Percentiles rank a stretch among this genome's conserved stretches.
phyloP scores from a whole-genome alignment of 2,113 vertebrate species.

The Rhinogobius similis region DNA sequence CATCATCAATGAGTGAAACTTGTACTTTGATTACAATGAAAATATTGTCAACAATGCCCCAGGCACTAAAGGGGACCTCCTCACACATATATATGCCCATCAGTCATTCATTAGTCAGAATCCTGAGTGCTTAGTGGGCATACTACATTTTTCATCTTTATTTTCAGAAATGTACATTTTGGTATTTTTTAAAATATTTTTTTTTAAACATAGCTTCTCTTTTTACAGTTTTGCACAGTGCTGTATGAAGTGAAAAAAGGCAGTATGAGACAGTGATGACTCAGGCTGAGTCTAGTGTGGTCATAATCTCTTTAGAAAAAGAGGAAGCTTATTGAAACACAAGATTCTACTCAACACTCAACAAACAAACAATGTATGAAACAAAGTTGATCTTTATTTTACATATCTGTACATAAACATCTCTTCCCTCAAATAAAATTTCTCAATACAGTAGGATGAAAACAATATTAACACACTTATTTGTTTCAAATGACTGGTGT shows the following conservation, averaged over 20 bases:
- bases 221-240: no score
- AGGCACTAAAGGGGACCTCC: not conserved
- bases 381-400: conserved; percentile 99
- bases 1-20: conserved; percentile 22
- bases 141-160: no score
- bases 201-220: no score
- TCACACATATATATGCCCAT: not conserved
- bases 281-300: not conserved
- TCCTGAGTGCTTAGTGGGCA: not conserved
- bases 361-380: conserved; percentile 85
- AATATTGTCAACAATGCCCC: not conserved
- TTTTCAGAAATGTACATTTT: no score
- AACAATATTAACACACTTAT: conserved; percentile 93
- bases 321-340: not conserved
- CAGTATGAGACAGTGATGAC: not conserved
- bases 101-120: no score
- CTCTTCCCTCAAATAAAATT: conserved; percentile 87
- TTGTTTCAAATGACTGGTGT: conserved; percentile 88
- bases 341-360: conserved; percentile 20
- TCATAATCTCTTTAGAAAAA: not conserved
- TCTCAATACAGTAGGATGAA: conserved; percentile 88
- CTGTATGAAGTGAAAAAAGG: not conserved
- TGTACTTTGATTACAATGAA: not conserved
- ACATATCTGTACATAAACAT: conserved; percentile 99
- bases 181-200: no score